Evolutionary conservation across 2,797 vertebrate genomes (phyloP).

Genomic region (Spea hammondii): DNA sequence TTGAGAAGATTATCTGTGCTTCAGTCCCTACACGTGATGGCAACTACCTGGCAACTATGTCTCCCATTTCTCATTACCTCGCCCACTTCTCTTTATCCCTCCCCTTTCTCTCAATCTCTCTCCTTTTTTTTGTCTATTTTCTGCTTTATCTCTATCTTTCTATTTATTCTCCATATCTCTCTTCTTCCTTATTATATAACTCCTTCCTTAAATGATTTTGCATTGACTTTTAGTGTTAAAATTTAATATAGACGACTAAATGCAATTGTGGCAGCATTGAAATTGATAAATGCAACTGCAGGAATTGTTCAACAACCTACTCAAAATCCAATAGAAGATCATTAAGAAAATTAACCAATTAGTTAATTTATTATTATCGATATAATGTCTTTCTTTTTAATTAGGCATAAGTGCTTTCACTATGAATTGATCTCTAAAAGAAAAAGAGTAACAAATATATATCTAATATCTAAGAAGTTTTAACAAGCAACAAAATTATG

Average conservation of each 20-base stretch:
- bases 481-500: no score
- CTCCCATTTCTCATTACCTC: no score
- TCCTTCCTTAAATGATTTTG: no score
- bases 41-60: no score
- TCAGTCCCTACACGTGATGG: no score
- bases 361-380: background rate
- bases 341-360: constrained; percentile 21
- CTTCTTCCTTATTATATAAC: no score
- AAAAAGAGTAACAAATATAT: background rate
- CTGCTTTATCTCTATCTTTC: no score
- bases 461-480: background rate
- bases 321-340: constrained; percentile 11
- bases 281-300: background rate
- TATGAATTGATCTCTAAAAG: background rate
- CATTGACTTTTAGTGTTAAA: background rate
- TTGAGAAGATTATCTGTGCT: no score
- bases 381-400: background rate
- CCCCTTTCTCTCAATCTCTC: no score
- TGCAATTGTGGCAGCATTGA: background rate
- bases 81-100: no score
- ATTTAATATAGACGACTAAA: background rate
- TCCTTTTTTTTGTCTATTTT: no score
- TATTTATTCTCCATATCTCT: no score
- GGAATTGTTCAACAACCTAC: constrained; percentile 2
- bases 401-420: constrained; percentile 1